Base-by-base conservation (phyloP, 2,113 vertebrate species). In the Lates calcarifer region DNA sequence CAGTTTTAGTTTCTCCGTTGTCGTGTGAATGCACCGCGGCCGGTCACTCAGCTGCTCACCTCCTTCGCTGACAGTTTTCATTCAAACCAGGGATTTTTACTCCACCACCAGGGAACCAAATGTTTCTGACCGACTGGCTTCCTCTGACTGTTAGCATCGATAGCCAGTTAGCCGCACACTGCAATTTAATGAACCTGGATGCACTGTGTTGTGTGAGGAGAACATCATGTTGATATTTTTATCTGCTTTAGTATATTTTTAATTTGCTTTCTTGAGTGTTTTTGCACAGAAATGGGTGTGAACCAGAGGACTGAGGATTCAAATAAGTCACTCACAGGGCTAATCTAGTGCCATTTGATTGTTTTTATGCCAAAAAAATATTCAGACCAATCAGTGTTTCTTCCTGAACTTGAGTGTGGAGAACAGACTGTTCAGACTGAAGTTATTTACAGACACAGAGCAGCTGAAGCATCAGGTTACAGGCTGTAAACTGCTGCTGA, bases 251-350 rank as follows among this genome's bases (percentile, higher is more conserved):
- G 41, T 33, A 1, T 53, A n/a, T 67, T 43, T 53, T 61, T 41
- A 20, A 39, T 71, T 64, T 69, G 66, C 11, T 11, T 22, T 58
- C 13, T 60, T 0, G 29, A 28, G 71, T 68, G 47, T 58, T 74
- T 87, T 71, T 89, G 75, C 75, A 82, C 85, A 73, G 74, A 51
- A 24, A 45, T 47, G 3, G 3, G 10, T 61, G 64, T 61, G 45
- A 41, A 55, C 39, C 6, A 6, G 28, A 39, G 53, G 53, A 62
- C 37, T 55, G 11, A 71, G 20, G 65, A 37, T n/a, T 18, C 4
- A 22, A 47, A 41, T 37, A 37, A 37, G 35, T 49, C 47, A 37
- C 49, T 75, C 20, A 49, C 18, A 53, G 70, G 77, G 85, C 70
- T 75, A 65, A 61, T 5, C 61, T 31, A 29, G 70, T 79, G 84